Percentiles rank a stretch among this genome's conserved stretches.
phyloP scores from a whole-genome alignment of 2,113 vertebrate genomes.

The Crotalus viridis region DNA sequence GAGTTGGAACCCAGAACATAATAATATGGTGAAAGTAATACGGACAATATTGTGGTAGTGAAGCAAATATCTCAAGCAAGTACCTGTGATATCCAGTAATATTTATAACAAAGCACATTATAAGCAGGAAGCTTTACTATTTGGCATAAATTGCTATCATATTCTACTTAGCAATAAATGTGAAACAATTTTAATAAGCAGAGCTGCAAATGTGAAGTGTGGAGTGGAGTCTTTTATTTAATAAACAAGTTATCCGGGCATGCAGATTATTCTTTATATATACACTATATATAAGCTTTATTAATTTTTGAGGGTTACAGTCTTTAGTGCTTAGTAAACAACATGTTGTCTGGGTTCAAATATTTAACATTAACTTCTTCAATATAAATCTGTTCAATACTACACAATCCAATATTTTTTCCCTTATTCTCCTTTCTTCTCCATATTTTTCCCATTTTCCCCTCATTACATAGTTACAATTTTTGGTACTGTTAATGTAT shows the following conservation, averaged over 20 bases:
- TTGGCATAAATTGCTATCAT: neutral
- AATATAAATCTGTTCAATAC: too few relatives aligned
- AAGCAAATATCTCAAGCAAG: neutral
- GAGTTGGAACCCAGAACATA: neutral
- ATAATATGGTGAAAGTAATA: neutral
- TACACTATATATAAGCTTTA: too few relatives aligned
- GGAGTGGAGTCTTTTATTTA: neutral
- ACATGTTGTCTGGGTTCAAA: too few relatives aligned
- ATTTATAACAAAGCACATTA: neutral
- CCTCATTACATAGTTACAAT: too few relatives aligned
- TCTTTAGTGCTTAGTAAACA: too few relatives aligned
- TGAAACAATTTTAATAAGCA: neutral
- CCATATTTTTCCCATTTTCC: too few relatives aligned
- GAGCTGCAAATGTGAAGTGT: neutral
- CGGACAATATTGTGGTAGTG: neutral
- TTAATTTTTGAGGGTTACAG: too few relatives aligned
- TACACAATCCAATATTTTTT: too few relatives aligned
- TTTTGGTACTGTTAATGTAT: too few relatives aligned
- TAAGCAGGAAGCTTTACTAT: neutral
- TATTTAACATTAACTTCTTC: too few relatives aligned
- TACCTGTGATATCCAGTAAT: neutral
- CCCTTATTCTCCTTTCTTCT: too few relatives aligned
- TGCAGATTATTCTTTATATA: neutral
- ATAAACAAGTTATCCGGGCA: neutral
- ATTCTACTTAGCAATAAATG: neutral